Percentiles rank a stretch among this genome's conserved stretches.
Evolutionary conservation across 2,797 vertebrate species (phyloP).

Genomic region (Meda fulgida): DNA sequence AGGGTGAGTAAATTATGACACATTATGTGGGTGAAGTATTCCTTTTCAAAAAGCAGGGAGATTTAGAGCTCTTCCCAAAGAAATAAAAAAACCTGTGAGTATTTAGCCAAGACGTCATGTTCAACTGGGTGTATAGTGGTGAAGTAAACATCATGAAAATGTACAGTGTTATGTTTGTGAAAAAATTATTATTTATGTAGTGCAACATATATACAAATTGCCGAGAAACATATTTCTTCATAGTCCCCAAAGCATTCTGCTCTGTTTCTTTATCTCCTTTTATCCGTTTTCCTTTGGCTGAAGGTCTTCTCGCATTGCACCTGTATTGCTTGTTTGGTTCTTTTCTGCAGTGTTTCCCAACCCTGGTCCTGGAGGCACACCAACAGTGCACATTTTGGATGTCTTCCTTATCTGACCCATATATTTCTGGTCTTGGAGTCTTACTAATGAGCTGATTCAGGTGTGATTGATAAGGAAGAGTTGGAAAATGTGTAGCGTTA

Average conservation of each 20-base stretch:
- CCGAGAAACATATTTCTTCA: conserved; percentile 22
- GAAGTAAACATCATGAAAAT: conserved; percentile 19
- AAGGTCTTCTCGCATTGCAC: conserved; percentile 31
- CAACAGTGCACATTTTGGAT: no score
- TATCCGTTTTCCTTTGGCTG: conserved; percentile 2
- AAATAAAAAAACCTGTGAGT: not conserved
- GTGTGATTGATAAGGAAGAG: no score
- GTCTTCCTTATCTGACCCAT: no score
- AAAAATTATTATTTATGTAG: conserved; percentile 36
- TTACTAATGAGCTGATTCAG: no score
- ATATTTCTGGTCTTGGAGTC: no score
- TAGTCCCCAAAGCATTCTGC: not conserved
- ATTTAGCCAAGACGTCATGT: not conserved
- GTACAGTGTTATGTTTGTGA: not conserved
- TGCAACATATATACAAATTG: conserved; percentile 19
- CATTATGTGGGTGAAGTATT: not conserved
- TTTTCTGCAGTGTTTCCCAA: no score
- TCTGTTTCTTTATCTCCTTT: conserved; percentile 3
- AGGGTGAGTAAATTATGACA: not conserved
- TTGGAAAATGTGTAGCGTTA: no score
- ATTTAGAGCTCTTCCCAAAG: conserved; percentile 27
- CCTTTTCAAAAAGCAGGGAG: not conserved
- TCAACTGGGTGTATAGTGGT: conserved; percentile 1
- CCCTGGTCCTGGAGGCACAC: no score
- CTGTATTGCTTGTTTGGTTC: conserved; percentile 39